Base-by-base conservation (phyloP, 2,113 vertebrate genomes). In the Maccullochella peelii region DNA sequence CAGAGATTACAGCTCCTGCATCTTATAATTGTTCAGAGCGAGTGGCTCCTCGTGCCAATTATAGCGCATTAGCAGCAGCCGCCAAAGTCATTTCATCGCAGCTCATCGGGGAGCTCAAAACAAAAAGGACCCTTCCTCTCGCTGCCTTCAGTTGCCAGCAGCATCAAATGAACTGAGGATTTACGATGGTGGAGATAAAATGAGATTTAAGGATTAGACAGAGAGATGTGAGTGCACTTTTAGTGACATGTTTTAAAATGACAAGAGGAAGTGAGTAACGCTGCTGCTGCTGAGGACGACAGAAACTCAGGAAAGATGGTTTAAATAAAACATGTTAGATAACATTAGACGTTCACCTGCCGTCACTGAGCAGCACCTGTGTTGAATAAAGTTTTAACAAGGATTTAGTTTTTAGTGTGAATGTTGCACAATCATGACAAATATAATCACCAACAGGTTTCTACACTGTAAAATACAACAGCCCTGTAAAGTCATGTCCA, bases 11-110 rank as follows among this genome's bases (percentile, higher is more conserved):
- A 59, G 89, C 77, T 81, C 73, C 75, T 3, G 72, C 47, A 1
- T 77, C 83, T 57, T 36, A 67, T 90, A 87, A 88, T 90, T 85
- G 90, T 90, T 88, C 72, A 12, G 84, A 83, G 88, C 59, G n/a
- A 61, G 23, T 27, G 8, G 68, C 88, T 88, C 80, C 80, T 89
- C 85, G 62, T 70, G 69, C 77, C 88, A 91, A 88, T 90, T 88
- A 90, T 69, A 83, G 79, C 16, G 25, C 77, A 90, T 88, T 88
- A 90, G 79, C 79, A 73, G 84, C 88, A 25, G 86, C 76, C 58
- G 79, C 84, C 73, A 83, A 88, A 90, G 84, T 86, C 86, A 86
- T 90, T 88, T 90, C 79, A 69, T 21, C 33, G n/a, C 8, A 5
- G 66, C 78, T 86, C 88, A 85, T 90, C 84, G 59, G 86, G 88